Base-by-base conservation (phyloP, 2,113 vertebrate genomes). In the Platysternon megacephalum region DNA sequence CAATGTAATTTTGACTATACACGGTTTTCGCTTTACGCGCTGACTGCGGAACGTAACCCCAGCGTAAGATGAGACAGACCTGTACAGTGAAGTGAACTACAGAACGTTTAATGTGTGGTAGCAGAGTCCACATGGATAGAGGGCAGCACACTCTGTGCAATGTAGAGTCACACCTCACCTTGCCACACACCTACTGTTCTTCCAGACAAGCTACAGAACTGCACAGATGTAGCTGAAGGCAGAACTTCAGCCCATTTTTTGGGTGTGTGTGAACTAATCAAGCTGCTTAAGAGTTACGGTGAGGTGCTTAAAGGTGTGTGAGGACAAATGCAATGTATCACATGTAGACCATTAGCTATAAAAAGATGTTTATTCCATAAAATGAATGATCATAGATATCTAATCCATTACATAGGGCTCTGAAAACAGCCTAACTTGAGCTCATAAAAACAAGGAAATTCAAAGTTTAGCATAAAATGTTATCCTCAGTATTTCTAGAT, bases 221-320 rank as follows among this genome's bases (percentile, higher is more conserved):
- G 68, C 74, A 82, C 72, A 85, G 29, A 42, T 84, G 48, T 16
- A 44, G n/a, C 44, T 53, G 8, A 65, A 35, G 61, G 55, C 76
- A 89, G 46, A 44, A 32, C 72, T 81, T 86, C 51, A 79, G 14
- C 92, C 29, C 56, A 39, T 2, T 2, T 21, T 12, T 48, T 56
- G 53, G 39, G 82, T 58, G 49, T 90, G 28, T 49, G 39, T 39
- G 74, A 65, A 92, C 79, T n/a, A 91, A 95, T 35, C 61, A 89
- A 85, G 17, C 28, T 52, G 13, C 19, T 3, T 4, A 48, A 87
- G 79, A 90, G 56, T 93, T 53, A 28, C 74, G 58, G 46, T 48
- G 21, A 11, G 46, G 42, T 51, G 74, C 48, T 44, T 19, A 7
- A 35, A 22, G 46, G 49, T 68, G 65, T 5, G n/a, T n/a, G 32